A percentile compares a stretch with the other conserved stretches of the same genome.
phyloP scores from a whole-genome alignment of 2,888 invertebrate species.

The Ramazzottius varieornatus region DNA sequence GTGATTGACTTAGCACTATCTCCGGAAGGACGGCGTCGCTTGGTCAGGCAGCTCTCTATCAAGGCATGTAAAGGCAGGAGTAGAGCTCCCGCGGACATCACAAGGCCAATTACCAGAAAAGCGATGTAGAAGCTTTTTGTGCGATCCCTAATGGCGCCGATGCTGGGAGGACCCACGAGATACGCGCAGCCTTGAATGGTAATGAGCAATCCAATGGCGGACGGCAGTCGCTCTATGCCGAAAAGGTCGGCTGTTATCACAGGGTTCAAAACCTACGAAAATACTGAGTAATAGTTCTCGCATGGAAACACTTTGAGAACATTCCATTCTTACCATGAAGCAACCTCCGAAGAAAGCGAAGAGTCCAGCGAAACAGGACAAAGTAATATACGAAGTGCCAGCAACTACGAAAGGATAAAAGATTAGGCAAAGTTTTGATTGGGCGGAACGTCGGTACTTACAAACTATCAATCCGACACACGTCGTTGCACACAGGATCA shows the following conservation, averaged over 20 bases:
- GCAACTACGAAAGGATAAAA: neutral
- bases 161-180: neutral
- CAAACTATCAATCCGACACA: neutral
- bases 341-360: neutral
- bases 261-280: no score
- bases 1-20: neutral
- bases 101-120: neutral
- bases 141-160: neutral
- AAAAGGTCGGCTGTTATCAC: neutral
- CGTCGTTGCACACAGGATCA: neutral
- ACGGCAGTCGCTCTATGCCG: neutral
- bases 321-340: conserved; percentile 1
- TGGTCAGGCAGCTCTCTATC: neutral
- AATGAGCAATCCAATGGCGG: neutral
- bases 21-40: neutral
- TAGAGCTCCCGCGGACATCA: neutral
- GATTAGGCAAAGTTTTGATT: neutral
- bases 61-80: neutral
- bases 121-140: neutral
- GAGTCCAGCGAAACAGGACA: neutral
- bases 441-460: neutral
- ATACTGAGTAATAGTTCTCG: no score
- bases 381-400: neutral
- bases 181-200: neutral
- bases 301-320: no score